These are phyloP conservation scores for Cylloceria caligata DNA, from an alignment of 2,888 invertebrate genomes.

Conservation along the genomic window DNA sequence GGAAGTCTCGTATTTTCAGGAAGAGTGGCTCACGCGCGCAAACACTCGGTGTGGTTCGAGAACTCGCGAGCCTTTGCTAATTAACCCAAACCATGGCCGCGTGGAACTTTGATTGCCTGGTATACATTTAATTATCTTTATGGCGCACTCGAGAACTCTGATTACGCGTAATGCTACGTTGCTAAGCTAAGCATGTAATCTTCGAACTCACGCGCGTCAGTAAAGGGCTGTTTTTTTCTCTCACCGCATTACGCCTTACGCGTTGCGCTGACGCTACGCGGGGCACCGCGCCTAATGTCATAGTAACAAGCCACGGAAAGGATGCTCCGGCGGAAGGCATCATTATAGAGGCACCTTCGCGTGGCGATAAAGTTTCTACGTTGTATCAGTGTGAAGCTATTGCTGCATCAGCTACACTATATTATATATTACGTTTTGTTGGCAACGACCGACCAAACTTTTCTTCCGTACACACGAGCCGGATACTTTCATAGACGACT, in stretches of 20 bases:
- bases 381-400: background rate
- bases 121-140: slow-evolving; percentile 75
- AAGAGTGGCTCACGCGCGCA: background rate
- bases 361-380: slow-evolving; percentile 22
- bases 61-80: slow-evolving; percentile 65
- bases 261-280: slow-evolving; percentile 47
- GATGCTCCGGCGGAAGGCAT: slow-evolving; percentile 51
- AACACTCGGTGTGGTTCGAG: slow-evolving; percentile 14
- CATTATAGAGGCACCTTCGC: slow-evolving; percentile 51
- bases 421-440: slow-evolving; percentile 4
- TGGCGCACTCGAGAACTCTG: slow-evolving; percentile 69
- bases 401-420: background rate
- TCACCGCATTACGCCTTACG: slow-evolving; percentile 56
- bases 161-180: slow-evolving; percentile 75
- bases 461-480: slow-evolving; percentile 7
- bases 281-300: slow-evolving; percentile 62
- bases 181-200: slow-evolving; percentile 73
- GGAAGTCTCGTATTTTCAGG: slow-evolving; percentile 53
- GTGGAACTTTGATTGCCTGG: slow-evolving; percentile 71
- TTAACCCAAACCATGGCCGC: slow-evolving; percentile 71
- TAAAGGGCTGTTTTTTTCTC: slow-evolving; percentile 26
- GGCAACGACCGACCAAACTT: slow-evolving; percentile 18
- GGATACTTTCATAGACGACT: background rate
- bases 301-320: slow-evolving; percentile 66
- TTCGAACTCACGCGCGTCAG: slow-evolving; percentile 49